These are phyloP conservation scores for Caenorhabditis angaria DNA, from an alignment of 2,888 invertebrate genomes.

Conservation along the genomic window DNA sequence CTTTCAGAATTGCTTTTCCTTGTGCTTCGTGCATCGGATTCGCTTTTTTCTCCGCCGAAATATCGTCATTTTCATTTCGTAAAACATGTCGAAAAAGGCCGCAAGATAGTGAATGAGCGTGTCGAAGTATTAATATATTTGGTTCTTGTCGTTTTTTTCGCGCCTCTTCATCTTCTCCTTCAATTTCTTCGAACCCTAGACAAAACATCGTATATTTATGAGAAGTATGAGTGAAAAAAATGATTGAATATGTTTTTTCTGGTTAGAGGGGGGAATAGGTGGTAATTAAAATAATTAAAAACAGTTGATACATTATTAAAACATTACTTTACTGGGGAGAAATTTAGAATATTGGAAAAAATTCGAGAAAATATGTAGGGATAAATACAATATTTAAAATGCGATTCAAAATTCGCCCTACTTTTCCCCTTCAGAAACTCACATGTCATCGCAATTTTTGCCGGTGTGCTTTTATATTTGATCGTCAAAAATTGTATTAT, in stretches of 20 bases:
- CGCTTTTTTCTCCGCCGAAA: slow-evolving; percentile 28
- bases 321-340: too few relatives aligned
- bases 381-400: too few relatives aligned
- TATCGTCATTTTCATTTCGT: slow-evolving; percentile 29
- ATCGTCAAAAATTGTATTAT: slow-evolving; percentile 31
- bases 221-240: not conserved
- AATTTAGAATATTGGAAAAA: too few relatives aligned
- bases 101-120: slow-evolving; percentile 26
- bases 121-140: slow-evolving; percentile 25
- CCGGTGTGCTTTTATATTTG: slow-evolving; percentile 38
- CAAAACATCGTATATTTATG: not conserved
- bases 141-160: slow-evolving; percentile 23
- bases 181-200: slow-evolving; percentile 34
- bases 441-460: slow-evolving; percentile 29
- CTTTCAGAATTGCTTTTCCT: slow-evolving; percentile 24
- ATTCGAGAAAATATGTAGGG: too few relatives aligned
- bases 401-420: too few relatives aligned
- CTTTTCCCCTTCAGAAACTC: too few relatives aligned
- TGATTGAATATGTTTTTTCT: not conserved
- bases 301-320: too few relatives aligned
- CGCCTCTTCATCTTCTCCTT: slow-evolving; percentile 28
- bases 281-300: too few relatives aligned
- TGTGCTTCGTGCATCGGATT: slow-evolving; percentile 29
- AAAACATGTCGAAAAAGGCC: slow-evolving; percentile 27
- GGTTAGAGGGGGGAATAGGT: too few relatives aligned